Conservation (phyloP, 2,797 vertebrate genomes). For the Threskiornis aethiopicus region DNA sequence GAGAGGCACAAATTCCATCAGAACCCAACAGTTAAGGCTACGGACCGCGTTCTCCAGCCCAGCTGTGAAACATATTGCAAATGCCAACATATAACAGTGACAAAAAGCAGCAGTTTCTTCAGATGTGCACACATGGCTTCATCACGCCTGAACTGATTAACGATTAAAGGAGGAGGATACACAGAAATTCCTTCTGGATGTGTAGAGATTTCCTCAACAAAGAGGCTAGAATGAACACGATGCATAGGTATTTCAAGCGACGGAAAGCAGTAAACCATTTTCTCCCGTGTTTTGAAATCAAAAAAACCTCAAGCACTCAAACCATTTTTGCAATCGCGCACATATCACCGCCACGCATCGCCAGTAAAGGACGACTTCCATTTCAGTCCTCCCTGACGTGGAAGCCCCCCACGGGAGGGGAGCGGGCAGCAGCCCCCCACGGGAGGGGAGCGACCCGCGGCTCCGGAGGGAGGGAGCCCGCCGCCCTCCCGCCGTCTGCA, state of each 20-base stretch:
- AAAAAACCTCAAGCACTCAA: not conserved
- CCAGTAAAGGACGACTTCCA: not conserved
- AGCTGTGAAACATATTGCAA: accelerated
- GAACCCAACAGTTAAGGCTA: accelerated
- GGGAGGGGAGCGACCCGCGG: too few relatives aligned
- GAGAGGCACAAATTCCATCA: not conserved
- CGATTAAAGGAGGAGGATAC: not conserved
- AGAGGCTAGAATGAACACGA: not conserved
- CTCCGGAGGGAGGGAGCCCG: too few relatives aligned
- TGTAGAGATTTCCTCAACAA: not conserved
- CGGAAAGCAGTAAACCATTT: not conserved
- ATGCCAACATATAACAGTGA: not conserved
- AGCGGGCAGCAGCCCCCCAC: too few relatives aligned
- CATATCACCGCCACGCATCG: not conserved
- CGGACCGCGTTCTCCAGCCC: accelerated
- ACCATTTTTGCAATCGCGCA: not conserved
- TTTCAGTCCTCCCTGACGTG: not conserved
- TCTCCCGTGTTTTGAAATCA: accelerated
- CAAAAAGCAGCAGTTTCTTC: not conserved
- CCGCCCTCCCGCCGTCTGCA: not conserved
- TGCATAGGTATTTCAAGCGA: not conserved
- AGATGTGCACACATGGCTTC: not conserved
- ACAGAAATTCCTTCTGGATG: not conserved
- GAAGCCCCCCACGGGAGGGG: too few relatives aligned
- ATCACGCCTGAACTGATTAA: not conserved